Evolutionary conservation across 37 sponge, comb jelly and placozoan species (phyloP).

Genomic region (Aplysina aerophoba): DNA sequence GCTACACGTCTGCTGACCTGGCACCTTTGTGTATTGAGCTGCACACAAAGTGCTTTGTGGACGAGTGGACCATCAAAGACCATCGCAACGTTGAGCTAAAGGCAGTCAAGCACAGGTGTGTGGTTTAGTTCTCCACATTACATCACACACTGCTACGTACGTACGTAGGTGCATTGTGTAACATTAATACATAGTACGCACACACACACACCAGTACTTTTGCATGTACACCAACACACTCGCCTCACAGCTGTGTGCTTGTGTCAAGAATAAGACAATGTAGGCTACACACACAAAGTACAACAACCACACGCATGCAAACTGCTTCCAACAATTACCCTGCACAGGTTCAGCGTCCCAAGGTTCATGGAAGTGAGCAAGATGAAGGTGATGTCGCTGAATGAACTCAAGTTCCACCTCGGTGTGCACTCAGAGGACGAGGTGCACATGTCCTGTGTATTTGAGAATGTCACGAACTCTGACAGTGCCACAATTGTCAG

Average conservation of each 20-base stretch:
- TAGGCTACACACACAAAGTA: background rate
- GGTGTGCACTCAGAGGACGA: background rate
- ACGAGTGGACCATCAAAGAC: constrained; percentile 58
- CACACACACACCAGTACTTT: too few relatives aligned
- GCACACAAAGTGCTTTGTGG: constrained; percentile 49
- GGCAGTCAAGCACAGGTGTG: constrained; percentile 55
- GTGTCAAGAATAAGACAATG: too few relatives aligned
- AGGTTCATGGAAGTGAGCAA: constrained; percentile 43
- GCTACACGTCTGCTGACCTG: constrained; percentile 49
- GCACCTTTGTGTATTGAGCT: constrained; percentile 35
- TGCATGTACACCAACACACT: too few relatives aligned
- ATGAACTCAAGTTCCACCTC: constrained; percentile 1
- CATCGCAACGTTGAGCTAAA: constrained; percentile 54
- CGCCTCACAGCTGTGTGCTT: too few relatives aligned
- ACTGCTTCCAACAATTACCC: background rate
- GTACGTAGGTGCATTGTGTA: too few relatives aligned
- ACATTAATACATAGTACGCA: too few relatives aligned
- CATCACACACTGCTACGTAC: too few relatives aligned
- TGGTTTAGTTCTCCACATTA: background rate
- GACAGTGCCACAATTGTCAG: too few relatives aligned
- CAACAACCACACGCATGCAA: background rate
- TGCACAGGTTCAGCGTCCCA: constrained; percentile 26
- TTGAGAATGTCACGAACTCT: too few relatives aligned
- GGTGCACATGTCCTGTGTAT: too few relatives aligned
- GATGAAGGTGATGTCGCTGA: constrained; percentile 36